Evolutionary conservation across 2,888 invertebrate genomes (phyloP).

Genomic region (Dione juno): DNA sequence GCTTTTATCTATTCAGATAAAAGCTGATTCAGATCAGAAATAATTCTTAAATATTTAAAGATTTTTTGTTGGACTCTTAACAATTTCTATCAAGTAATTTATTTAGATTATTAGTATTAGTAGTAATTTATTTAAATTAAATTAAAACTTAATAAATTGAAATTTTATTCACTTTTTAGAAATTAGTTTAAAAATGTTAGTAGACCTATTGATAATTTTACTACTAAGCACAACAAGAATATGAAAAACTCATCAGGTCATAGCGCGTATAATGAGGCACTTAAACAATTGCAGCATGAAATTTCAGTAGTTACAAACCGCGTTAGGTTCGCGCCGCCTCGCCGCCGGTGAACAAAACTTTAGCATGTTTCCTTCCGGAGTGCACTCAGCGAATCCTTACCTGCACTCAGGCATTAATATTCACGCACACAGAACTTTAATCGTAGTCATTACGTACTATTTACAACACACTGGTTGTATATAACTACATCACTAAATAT

Average conservation of each 20-base stretch:
- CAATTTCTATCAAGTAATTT: no score
- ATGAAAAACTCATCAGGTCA: constrained; percentile 30
- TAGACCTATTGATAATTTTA: background rate
- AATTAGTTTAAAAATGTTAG: no score
- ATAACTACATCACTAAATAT: constrained; percentile 41
- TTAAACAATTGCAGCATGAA: constrained; percentile 32
- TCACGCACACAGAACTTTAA: constrained; percentile 49
- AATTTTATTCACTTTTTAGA: no score
- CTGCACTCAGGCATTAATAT: constrained; percentile 41
- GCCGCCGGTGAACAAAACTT: constrained; percentile 85
- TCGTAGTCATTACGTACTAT: constrained; percentile 21
- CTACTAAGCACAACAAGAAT: background rate
- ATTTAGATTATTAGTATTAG: no score
- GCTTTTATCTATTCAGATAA: background rate
- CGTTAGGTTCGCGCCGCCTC: constrained; percentile 79
- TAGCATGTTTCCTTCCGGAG: constrained; percentile 74
- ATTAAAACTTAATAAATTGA: no score
- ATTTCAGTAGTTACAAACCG: constrained; percentile 64
- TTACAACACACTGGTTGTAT: constrained; percentile 47
- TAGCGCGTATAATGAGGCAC: constrained; percentile 30
- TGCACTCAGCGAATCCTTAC: constrained; percentile 47
- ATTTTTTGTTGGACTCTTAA: no score
- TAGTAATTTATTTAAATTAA: no score
- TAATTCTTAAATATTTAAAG: background rate
- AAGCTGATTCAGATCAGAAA: background rate